These are phyloP conservation scores for Bradypus variegatus DNA, from an alignment of 2,797 vertebrate species.

Conservation along the genomic window DNA sequence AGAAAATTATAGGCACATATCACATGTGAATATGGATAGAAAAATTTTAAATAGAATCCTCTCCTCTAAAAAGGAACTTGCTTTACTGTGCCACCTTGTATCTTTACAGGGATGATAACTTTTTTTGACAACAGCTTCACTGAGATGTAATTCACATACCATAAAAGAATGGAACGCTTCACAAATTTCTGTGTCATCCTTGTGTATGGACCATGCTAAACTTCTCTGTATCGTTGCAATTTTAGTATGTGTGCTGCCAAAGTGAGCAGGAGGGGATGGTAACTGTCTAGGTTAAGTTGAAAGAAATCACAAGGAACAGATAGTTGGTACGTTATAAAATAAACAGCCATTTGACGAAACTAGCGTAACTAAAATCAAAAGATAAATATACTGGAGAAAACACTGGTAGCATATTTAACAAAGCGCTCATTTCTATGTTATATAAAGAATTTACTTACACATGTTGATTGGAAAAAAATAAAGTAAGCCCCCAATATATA, in stretches of 20 bases:
- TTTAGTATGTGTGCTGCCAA: not conserved
- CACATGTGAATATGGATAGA: not conserved
- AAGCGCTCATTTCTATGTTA: not conserved
- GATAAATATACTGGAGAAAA: not conserved
- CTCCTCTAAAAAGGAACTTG: not conserved
- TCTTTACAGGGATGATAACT: not conserved
- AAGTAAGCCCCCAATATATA: not conserved
- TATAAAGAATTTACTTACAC: not conserved
- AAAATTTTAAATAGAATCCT: constrained; percentile 8
- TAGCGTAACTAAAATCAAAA: not conserved
- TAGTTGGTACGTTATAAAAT: not conserved
- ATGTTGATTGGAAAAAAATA: not conserved
- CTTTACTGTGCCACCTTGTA: not conserved
- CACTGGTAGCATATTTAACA: not conserved
- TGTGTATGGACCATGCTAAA: not conserved
- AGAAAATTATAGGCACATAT: not conserved
- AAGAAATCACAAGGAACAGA: not conserved
- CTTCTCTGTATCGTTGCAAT: not conserved
- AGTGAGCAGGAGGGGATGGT: not conserved
- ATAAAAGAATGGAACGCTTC: not conserved
- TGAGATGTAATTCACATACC: not conserved
- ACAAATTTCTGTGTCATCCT: not conserved
- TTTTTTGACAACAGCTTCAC: not conserved
- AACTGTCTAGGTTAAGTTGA: not conserved
- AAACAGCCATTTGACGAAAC: constrained; percentile 1